Evolutionary conservation across 1,140 invertebrate species (phyloP).

Genomic region (Neuroterus valhalla): DNA sequence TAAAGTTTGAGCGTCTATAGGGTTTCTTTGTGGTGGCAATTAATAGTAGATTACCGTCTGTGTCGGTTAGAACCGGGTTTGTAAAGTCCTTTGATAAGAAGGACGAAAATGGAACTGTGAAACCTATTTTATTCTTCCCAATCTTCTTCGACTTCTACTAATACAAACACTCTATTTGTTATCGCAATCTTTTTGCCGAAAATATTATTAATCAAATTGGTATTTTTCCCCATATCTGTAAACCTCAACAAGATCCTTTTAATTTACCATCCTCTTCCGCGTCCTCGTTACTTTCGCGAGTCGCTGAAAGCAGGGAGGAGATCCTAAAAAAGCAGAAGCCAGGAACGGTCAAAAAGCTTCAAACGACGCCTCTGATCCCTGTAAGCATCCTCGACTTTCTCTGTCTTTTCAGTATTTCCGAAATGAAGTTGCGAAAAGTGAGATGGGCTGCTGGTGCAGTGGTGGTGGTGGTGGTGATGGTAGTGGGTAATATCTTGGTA

Average conservation of each 20-base stretch:
- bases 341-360: slow-evolving; percentile 39
- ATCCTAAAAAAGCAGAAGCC: slow-evolving; percentile 8
- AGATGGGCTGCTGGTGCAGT: slow-evolving; percentile 47
- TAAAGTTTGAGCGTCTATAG: slow-evolving; percentile 59
- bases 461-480: slow-evolving; percentile 50
- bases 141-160: too few relatives aligned
- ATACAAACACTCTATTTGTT: too few relatives aligned
- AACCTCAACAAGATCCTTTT: slow-evolving; percentile 25
- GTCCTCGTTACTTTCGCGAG: slow-evolving; percentile 19
- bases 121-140: not conserved
- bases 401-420: slow-evolving; percentile 69
- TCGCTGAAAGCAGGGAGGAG: not conserved
- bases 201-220: not conserved
- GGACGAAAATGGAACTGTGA: slow-evolving; percentile 7
- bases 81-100: slow-evolving; percentile 47
- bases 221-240: slow-evolving; percentile 3
- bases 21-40: slow-evolving; percentile 72
- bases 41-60: slow-evolving; percentile 72
- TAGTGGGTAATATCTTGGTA: slow-evolving; percentile 72
- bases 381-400: slow-evolving; percentile 53
- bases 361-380: slow-evolving; percentile 57
- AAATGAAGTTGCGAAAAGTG: slow-evolving; percentile 71
- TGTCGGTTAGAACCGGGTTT: slow-evolving; percentile 24
- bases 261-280: not conserved
- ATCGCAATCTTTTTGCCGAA: not conserved